Conservation (phyloP, 2,113 vertebrate species). For the human (Homo sapiens) region DNA sequence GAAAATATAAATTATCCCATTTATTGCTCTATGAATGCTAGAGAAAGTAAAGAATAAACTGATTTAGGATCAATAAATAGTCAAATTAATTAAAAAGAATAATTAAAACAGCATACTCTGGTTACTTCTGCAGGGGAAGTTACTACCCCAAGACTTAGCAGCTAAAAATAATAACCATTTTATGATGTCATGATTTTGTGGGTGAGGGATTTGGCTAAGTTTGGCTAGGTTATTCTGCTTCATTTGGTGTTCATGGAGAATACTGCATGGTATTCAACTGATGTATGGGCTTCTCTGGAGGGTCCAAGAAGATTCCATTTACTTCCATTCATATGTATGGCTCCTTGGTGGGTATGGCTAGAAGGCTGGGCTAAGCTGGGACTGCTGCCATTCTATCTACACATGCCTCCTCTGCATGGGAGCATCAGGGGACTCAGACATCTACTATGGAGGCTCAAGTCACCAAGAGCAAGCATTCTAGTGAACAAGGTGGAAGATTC, state of each 20-base stretch:
- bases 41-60: not conserved
- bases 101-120: not conserved
- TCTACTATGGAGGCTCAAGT: not conserved
- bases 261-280: not conserved
- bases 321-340: not conserved
- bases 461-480: not conserved
- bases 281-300: not conserved
- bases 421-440: not conserved
- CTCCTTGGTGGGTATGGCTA: not conserved
- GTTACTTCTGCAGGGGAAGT: not conserved
- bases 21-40: not conserved
- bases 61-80: not conserved
- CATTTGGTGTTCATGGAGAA: not conserved
- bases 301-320: not conserved
- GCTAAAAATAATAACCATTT: not conserved
- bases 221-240: not conserved
- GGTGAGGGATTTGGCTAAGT: not conserved
- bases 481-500: not conserved
- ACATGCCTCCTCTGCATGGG: not conserved
- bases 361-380: not conserved
- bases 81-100: not conserved
- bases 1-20: not conserved
- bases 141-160: not conserved
- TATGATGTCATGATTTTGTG: not conserved
- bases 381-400: too few relatives aligned